Evolutionary conservation across 2,113 vertebrate genomes (phyloP).

Genomic region (Oceanites oceanicus): DNA sequence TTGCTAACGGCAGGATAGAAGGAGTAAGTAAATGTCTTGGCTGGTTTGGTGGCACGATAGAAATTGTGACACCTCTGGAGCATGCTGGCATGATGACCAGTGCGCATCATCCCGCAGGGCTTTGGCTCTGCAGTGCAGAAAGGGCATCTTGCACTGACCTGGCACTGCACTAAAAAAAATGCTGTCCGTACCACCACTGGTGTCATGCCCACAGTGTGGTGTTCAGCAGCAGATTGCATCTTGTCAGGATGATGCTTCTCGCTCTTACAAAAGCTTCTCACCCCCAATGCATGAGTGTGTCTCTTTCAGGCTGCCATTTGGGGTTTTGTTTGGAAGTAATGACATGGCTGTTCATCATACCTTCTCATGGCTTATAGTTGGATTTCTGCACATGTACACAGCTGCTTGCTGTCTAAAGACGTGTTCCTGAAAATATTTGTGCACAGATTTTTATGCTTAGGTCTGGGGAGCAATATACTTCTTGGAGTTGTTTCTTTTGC

Average conservation of each 20-base stretch:
- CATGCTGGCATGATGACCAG: fast-evolving
- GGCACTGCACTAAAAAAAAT: not conserved
- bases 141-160: not conserved
- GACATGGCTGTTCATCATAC: not conserved
- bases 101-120: not conserved
- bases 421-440: not conserved
- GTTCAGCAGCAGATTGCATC: not conserved
- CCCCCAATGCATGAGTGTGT: fast-evolving
- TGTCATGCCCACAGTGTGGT: not conserved
- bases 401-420: not conserved
- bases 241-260: not conserved
- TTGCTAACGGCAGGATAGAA: not conserved
- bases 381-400: not conserved
- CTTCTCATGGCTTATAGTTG: not conserved
- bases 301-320: not conserved
- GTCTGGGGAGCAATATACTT: not conserved
- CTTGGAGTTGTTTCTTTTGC: not conserved
- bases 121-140: not conserved
- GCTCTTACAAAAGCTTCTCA: not conserved
- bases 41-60: not conserved
- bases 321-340: not conserved
- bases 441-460: not conserved
- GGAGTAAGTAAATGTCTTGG: not conserved
- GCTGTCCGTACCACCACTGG: not conserved
- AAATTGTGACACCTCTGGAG: not conserved